Percentiles rank a stretch among this genome's conserved stretches.
Conservation (phyloP, 2,888 invertebrate genomes). For the Campopleginae sp. region DNA sequence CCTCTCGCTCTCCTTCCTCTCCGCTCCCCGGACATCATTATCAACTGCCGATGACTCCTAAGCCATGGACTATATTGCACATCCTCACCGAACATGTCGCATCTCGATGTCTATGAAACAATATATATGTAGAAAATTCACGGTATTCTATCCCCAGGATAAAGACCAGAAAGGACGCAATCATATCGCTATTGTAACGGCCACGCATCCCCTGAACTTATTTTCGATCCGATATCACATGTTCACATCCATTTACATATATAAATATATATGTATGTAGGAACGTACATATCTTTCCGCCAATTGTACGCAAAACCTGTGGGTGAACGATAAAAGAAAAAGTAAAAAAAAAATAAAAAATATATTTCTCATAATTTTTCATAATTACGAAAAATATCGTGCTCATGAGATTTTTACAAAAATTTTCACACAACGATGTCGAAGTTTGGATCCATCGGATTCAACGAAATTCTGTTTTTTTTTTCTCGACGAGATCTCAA, state of each 20-base stretch:
- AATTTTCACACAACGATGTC: too few relatives aligned
- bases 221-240: slow-evolving; percentile 26
- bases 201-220: slow-evolving; percentile 18
- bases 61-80: slow-evolving; percentile 4
- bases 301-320: not conserved
- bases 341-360: not conserved
- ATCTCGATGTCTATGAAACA: not conserved
- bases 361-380: not conserved
- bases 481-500: too few relatives aligned
- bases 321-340: not conserved
- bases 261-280: not conserved
- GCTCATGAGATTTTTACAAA: too few relatives aligned
- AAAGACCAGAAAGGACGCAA: slow-evolving; percentile 36
- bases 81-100: not conserved
- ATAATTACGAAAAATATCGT: not conserved
- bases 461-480: too few relatives aligned
- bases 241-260: slow-evolving; percentile 3
- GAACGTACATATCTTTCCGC: not conserved
- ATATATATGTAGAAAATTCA: not conserved
- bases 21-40: not conserved
- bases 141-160: slow-evolving; percentile 11
- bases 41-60: not conserved
- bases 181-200: slow-evolving; percentile 53
- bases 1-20: not conserved
- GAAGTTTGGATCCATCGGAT: too few relatives aligned